Conservation (phyloP, 2,797 vertebrate species). For the Mus minutoides region DNA sequence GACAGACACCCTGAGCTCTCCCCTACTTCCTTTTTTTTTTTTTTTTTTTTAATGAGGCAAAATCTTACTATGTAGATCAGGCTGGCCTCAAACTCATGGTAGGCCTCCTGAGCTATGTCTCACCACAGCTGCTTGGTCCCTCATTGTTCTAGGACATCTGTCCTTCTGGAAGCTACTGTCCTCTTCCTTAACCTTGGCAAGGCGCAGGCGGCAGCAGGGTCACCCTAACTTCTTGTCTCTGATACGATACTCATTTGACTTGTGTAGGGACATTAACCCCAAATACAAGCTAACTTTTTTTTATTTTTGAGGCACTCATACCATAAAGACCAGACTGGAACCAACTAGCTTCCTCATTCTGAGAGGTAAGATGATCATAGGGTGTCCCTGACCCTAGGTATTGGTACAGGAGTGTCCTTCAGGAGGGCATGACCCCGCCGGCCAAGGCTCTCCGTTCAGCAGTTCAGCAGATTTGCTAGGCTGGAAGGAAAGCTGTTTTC, state of each 20-base stretch:
- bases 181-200: not conserved
- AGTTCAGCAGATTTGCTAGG: not conserved
- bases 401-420: not conserved
- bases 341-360: accelerated
- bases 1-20: not conserved
- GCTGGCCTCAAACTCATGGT: not conserved
- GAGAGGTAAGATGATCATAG: accelerated
- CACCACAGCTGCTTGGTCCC: not conserved
- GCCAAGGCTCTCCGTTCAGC: not conserved
- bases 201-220: accelerated
- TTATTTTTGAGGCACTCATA: not conserved
- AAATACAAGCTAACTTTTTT: not conserved
- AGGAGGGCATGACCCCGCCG: not conserved
- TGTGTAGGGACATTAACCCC: not conserved
- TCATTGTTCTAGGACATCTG: not conserved
- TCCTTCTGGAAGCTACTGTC: not conserved
- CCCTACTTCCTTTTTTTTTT: no score
- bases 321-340: not conserved
- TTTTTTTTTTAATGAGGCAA: not conserved
- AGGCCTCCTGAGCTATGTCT: not conserved
- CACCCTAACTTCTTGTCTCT: not conserved
- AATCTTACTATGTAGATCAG: not conserved
- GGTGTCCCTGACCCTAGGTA: not conserved
- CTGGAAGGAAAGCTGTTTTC: not conserved
- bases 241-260: accelerated